Conservation (phyloP, 92 coral and sea anemone genomes). For the Epizoanthus rinbou region DNA sequence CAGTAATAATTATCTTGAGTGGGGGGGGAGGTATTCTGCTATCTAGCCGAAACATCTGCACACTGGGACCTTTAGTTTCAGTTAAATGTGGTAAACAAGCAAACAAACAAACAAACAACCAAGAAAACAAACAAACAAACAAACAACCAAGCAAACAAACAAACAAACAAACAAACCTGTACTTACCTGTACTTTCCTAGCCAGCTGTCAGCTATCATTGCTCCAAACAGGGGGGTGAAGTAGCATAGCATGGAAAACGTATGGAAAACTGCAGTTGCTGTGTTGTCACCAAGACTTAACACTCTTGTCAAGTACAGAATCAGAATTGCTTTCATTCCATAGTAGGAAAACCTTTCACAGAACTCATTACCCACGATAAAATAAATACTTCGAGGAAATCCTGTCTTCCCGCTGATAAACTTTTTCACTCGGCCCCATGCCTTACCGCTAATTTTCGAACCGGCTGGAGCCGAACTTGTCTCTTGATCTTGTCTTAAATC, state of each 20-base stretch:
- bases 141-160: no score
- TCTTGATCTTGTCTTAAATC: constrained; percentile 6
- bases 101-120: no score
- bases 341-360: constrained; percentile 82
- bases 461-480: background rate
- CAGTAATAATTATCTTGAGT: no score
- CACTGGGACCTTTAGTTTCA: no score
- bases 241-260: constrained; percentile 82
- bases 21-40: no score
- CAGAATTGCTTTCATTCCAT: constrained; percentile 83
- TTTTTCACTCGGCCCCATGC: constrained; percentile 77
- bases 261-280: constrained; percentile 72
- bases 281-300: constrained; percentile 51
- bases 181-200: constrained; percentile 89
- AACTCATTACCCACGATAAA: constrained; percentile 83
- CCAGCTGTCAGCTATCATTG: constrained; percentile 90
- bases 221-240: constrained; percentile 82
- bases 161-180: constrained; percentile 53
- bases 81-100: background rate
- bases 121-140: constrained; percentile 25
- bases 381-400: constrained; percentile 75
- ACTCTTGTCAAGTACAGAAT: constrained; percentile 70
- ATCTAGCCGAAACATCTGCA: background rate
- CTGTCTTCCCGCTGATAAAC: constrained; percentile 61
- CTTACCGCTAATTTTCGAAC: constrained; percentile 62